Evolutionary conservation across 2,797 vertebrate species (phyloP), one percentile per base, ranked within the genome.

Genomic region (Paedocypris micromegethes): DNA sequence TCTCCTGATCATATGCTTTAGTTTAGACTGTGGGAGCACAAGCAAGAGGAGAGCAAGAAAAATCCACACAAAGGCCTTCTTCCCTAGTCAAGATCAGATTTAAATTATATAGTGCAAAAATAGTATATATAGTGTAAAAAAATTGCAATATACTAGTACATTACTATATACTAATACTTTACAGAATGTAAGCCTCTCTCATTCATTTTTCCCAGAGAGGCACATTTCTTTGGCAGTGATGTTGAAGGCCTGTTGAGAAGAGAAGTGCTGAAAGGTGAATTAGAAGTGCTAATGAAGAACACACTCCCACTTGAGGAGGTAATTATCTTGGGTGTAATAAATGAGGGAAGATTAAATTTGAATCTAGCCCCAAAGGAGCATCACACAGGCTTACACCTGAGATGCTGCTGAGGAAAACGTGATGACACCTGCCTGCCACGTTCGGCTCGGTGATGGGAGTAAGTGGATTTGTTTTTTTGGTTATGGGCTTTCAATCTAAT

Each of bases 281-380:
- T 88, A 86, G 81, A 81, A 77, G 84, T 83, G 88, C 83, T 88
- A 90, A 88, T 88, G 86, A 87, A 87, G 79, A 84, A 81, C 80
- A 83, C 86, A 82, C 84, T 86, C 79, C 76, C 74, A 83, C 82
- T 83, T 63, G 78, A 85, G 75, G 82, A 84, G 76, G 83, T 82
- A 85, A 84, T 86, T 88, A 85, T 83, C 79, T 78, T 47, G 48
- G 64, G 80, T 83, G 83, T 83, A 83, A 87, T 86, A 70, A 75
- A 70, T 66, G 79, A 84, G 80, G 79, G 78, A 80, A 72, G 73
- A 71, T 63, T 3, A 77, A 76, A 83, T 86, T 84, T 80, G 84
- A 87, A 77, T 79, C 68, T 73, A 63, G 46, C 72, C 83, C 81
- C 79, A 69, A 68, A 79, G 84, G 84, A 80, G 65, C 73, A 72